Evolutionary conservation across 2,888 invertebrate species (phyloP), one percentile per base, ranked within the genome.

Genomic region (Chaitophorus viminalis): DNA sequence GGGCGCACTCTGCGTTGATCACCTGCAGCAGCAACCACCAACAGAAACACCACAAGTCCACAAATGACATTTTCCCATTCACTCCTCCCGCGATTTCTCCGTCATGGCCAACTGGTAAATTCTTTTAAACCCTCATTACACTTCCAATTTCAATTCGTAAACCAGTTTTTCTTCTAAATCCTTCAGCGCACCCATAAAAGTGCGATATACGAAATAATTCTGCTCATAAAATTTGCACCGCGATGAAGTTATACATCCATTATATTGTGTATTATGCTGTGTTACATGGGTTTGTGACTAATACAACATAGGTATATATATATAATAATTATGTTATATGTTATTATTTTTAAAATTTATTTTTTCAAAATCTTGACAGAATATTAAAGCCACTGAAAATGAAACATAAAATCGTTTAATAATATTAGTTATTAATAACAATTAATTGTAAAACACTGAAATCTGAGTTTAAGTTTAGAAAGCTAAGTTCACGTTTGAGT

Each of bases 21-120:
- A 76, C 75, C 75, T 39, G 75, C 52, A 18, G 18, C 78, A 54
- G 33, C 54, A 54, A 21, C 54, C 25, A 8, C n/a, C 33, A 60
- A n/a, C n/a, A n/a, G n/a, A n/a, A n/a, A n/a, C n/a, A n/a, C n/a
- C n/a, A n/a, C n/a, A n/a, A n/a, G n/a, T n/a, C 78, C 60, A 14
- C 33, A 78, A 60, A 60, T 54, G 78, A 78, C 33, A 78, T 78
- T 78, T 78, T 78, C 60, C 31, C 25, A 11, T 78, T 78, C 78
- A 3, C 8, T 78, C n/a, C 8, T 78, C n/a, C 25, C 25, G 31
- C 8, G 72, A 82, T 72, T 31, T 54, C 72, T 82, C 52, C 52
- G 68, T 82, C 82, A 82, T 6, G 72, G 82, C 33, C 54, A 82
- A 82, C 82, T 82, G 72, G 82, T 82, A 72, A 33, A 21, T 77